Evolutionary conservation across 1,140 invertebrate genomes (phyloP).

Genomic region (Plectrocnemia conspersa): DNA sequence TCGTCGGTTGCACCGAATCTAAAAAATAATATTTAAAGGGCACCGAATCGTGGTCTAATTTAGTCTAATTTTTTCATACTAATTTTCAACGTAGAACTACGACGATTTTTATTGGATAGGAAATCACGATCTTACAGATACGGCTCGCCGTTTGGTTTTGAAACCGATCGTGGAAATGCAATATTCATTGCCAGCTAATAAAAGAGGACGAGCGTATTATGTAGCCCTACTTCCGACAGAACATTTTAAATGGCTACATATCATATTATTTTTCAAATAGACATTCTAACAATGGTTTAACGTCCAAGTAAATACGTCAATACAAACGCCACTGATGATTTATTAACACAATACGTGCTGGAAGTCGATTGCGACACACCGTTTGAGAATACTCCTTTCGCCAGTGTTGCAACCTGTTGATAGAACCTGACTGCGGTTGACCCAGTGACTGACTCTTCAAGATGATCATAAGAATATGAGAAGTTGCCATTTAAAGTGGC

Average conservation of each 20-base stretch:
- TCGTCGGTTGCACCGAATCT: too few species aligned
- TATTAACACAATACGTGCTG: background rate
- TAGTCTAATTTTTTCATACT: too few species aligned
- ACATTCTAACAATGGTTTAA: background rate
- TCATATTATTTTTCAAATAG: background rate
- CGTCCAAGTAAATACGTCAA: too few species aligned
- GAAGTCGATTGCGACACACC: conserved; percentile 2
- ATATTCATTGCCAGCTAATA: background rate
- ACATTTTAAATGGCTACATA: background rate
- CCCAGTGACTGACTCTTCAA: conserved; percentile 8
- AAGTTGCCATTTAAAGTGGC: too few species aligned
- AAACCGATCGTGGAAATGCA: background rate
- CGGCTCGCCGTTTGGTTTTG: too few species aligned
- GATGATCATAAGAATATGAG: too few species aligned
- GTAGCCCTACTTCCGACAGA: background rate
- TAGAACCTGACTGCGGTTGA: conserved; percentile 15
- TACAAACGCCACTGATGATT: background rate
- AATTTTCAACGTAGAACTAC: too few species aligned
- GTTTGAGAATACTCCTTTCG: conserved; percentile 18
- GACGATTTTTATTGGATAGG: too few species aligned
- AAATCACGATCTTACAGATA: too few species aligned
- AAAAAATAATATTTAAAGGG: too few species aligned
- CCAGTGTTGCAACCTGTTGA: conserved; percentile 11
- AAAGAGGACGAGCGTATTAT: background rate
- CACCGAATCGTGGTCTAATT: too few species aligned